phyloP scores from a whole-genome alignment of 2,888 invertebrate genomes.

The Lucinisca nassula region DNA sequence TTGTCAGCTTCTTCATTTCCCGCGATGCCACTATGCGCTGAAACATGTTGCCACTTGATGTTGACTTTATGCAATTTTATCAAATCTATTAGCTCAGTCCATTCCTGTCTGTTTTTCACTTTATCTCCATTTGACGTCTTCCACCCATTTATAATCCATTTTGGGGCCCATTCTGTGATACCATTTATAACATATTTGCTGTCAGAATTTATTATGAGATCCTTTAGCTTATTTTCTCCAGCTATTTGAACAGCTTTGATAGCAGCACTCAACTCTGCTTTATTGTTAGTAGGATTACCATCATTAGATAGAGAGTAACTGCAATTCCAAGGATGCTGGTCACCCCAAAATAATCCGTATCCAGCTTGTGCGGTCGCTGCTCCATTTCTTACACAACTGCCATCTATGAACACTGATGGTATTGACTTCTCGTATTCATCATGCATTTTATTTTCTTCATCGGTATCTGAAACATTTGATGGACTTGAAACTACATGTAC shows the following conservation, averaged over 20 bases:
- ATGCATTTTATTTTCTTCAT: not conserved
- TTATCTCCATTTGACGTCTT: not conserved
- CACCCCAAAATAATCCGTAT: not conserved
- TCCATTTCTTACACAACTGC: not conserved
- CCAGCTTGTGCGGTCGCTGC: not conserved
- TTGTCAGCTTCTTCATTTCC: not conserved
- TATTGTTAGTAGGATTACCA: not conserved
- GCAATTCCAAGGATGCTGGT: not conserved
- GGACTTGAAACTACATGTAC: not conserved
- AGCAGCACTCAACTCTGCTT: not conserved
- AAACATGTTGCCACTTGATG: not conserved
- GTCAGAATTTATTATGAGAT: not conserved
- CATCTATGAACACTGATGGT: not conserved
- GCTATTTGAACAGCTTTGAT: not conserved
- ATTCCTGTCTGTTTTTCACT: not conserved
- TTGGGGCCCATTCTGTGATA: not conserved
- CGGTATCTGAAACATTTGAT: not conserved
- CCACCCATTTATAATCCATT: not conserved
- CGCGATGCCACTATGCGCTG: not conserved
- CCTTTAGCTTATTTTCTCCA: not conserved
- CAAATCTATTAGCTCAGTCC: not conserved
- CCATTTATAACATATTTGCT: not conserved
- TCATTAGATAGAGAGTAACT: not conserved
- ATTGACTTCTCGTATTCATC: not conserved
- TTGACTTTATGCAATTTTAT: not conserved